Evolutionary conservation across 2,113 vertebrate species (phyloP), one percentile per base, ranked within the genome.

Genomic region (Parotia lawesii): DNA sequence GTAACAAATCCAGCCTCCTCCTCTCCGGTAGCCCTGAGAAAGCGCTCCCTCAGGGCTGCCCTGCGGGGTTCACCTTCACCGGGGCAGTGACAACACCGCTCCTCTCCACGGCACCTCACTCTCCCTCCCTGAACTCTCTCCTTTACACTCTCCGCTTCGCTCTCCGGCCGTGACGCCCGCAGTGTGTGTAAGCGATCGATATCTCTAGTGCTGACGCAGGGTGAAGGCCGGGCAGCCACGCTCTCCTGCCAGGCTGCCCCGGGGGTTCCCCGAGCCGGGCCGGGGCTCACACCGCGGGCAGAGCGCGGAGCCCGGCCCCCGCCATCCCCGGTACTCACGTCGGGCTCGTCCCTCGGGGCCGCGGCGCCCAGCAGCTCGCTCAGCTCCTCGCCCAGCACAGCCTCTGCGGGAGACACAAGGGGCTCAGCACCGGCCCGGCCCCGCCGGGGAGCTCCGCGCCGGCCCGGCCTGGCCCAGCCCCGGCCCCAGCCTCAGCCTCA

Each of bases 341-440:
- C 98, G n/a, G 53, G 92, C 42, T 97, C 96, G 48, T 97, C 96
- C 65, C 94, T 92, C 64, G 97, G 69, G 40, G 97, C 97, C 28
- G 98, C 98, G 28, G 97, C 96, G 87, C 98, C 98, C 78, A 97
- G 97, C 73, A 99, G 93, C 85, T 97, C 97, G 44, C 97, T 97
- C 64, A 99, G 97, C 93, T 99, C 98, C 97, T 98, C 98, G 81
- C 99, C 99, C 87, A 99, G 94, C 89, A 97, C 97, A 40, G 99
- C 97, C 78, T 99, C 99, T 99, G 93, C 28, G 72, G 56, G 51
- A 88, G 40, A 91, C 14, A 94, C n/a, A 87, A 37, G 3, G 28
- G 33, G 70, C 47, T 93, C 70, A 87, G 74, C 38, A 6, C 21
- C 50, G 6, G 37, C 28, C 15, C 23, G 6, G 24, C 56, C 33